Conservation (phyloP, 1,140 invertebrate species). For the Lethrus apterus region DNA sequence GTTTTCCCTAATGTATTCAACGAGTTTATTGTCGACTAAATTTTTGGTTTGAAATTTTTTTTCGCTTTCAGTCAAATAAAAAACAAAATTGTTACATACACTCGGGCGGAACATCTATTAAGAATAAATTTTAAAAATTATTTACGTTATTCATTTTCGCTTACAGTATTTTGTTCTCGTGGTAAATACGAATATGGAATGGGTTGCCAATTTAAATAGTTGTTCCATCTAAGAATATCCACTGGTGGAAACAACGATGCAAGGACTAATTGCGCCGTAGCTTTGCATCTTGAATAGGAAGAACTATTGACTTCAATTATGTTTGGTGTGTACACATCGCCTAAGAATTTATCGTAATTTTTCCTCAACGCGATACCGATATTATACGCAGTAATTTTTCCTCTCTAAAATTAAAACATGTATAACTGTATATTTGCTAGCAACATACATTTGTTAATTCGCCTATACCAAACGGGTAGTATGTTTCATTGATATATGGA, state of each 20-base stretch:
- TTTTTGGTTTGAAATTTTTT: too few species aligned
- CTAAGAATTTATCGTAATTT: conserved; percentile 42
- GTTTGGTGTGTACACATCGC: conserved; percentile 35
- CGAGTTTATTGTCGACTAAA: too few species aligned
- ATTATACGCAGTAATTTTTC: conserved; percentile 42
- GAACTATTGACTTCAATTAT: conserved; percentile 49
- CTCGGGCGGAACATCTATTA: too few species aligned
- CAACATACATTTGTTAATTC: conserved; percentile 69
- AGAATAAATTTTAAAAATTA: too few species aligned
- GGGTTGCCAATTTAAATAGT: conserved; percentile 38
- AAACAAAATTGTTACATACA: too few species aligned
- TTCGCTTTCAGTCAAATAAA: too few species aligned
- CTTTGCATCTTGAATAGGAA: conserved; percentile 50
- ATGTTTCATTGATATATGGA: conserved; percentile 49
- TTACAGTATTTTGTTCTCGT: not conserved
- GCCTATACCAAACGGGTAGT: conserved; percentile 62
- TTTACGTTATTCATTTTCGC: too few species aligned
- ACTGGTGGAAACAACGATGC: conserved; percentile 38
- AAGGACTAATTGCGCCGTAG: conserved; percentile 40
- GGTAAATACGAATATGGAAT: conserved; percentile 27
- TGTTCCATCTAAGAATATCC: conserved; percentile 30
- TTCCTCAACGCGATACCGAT: conserved; percentile 41
- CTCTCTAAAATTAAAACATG: conserved; percentile 35
- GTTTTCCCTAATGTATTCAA: too few species aligned
- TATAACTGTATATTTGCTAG: conserved; percentile 20